Base-by-base conservation (phyloP, 1,140 invertebrate species). In the Drosophila repletoides region DNA sequence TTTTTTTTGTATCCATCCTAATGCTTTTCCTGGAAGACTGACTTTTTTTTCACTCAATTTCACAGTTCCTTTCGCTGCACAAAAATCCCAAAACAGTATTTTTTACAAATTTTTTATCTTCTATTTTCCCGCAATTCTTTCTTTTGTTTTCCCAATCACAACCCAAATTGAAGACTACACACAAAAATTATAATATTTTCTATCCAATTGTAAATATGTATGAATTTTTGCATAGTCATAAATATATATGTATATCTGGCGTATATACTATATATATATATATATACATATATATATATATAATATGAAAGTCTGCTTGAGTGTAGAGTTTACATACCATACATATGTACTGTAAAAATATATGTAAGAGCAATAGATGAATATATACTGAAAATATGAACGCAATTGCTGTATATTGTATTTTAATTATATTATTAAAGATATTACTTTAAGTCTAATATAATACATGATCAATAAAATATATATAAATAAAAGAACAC, bases 201-300 rank as follows among this genome's bases (percentile, higher is more conserved):
- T 80, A 45, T 58, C 4, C 33, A 84, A 79, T 45, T 86, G 80
- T 86, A 86, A 86, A 84, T 84, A 84, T 84, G 68, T 69, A 80
- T 86, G 80, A 84, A 79, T 84, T 75, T 84, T 79, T 84, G 84
- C 56, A 84, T 79, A 84, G 80, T 84, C 79, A 84, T 84, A 76
- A 83, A 73, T 76, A 70, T 84, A 77, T 74, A 73, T 76, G 66
- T 84, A 77, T 74, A 83, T 68, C 59, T 84, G 63, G 34, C 55
- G 45, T 43, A 51, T 40, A 66, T 22, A 48, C n/a, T 51, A 38
- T 36, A 71, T 74, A 12, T 61, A 60, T 73, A 40, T 66, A 12
- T 70, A 73, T 72, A 76, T 69, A 33, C 49, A 48, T 51, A 38
- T 36, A 71, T 74, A 12, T 61, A 60, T 73, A 40, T 66, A 12